A percentile compares a stretch with the other conserved stretches of the same genome.
Conservation (phyloP, 1,140 invertebrate genomes). For the Solenopsis fugax region DNA sequence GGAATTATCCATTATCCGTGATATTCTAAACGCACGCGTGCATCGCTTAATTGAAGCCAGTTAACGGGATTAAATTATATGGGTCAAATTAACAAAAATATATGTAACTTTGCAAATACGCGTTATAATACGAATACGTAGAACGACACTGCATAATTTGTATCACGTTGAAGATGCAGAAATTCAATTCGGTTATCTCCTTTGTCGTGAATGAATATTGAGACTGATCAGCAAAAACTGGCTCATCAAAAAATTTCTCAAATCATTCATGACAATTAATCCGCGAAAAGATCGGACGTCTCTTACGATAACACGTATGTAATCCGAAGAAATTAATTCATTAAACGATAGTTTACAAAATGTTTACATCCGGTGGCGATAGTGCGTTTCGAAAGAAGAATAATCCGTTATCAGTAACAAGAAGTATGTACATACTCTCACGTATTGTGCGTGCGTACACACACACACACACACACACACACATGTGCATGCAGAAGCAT, state of each 20-base stretch:
- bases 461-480: background rate
- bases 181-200: background rate
- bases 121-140: background rate
- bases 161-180: background rate
- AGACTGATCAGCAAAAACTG: background rate
- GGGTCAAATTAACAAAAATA: conserved; percentile 21
- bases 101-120: background rate
- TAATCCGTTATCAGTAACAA: conserved; percentile 49
- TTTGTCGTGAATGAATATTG: background rate
- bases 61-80: conserved; percentile 5
- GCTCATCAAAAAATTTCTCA: background rate
- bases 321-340: conserved; percentile 6
- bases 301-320: background rate
- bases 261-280: background rate
- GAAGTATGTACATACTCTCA: conserved; percentile 12
- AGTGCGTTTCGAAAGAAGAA: conserved; percentile 42
- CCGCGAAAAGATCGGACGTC: background rate
- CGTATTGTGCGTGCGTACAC: background rate
- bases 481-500: background rate
- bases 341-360: conserved; percentile 33
- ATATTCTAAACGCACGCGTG: conserved; percentile 40
- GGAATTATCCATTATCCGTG: conserved; percentile 46
- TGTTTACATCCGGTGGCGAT: conserved; percentile 33
- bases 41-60: conserved; percentile 42
- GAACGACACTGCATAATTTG: background rate